A percentile compares a stretch with the other conserved stretches of the same genome.
phyloP scores from a whole-genome alignment of 1,140 invertebrate species.

The Heliconius hewitsoni region DNA sequence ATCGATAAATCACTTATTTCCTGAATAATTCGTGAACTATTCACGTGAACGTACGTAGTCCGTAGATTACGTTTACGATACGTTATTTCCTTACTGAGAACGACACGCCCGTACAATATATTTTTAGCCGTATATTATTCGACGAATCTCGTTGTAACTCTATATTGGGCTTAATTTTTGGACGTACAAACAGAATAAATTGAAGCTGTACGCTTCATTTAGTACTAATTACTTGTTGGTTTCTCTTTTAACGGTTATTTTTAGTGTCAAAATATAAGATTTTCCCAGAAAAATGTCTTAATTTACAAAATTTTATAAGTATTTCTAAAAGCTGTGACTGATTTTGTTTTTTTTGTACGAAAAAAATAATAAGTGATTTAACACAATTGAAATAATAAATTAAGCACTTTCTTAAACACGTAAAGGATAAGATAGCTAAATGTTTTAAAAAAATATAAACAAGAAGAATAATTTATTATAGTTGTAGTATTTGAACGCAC shows the following conservation, averaged over 20 bases:
- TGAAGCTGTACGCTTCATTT: conserved; percentile 1
- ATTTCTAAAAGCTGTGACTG: not conserved
- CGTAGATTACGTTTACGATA: not conserved
- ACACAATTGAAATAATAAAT: too few species aligned
- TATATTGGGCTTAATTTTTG: conserved; percentile 17
- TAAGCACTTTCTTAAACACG: too few species aligned
- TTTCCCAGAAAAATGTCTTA: not conserved
- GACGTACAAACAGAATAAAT: not conserved
- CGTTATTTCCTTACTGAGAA: conserved; percentile 33
- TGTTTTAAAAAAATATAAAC: too few species aligned
- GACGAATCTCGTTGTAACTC: conserved; percentile 11
- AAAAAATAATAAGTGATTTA: too few species aligned
- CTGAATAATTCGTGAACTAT: conserved; percentile 32
- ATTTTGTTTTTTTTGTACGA: too few species aligned
- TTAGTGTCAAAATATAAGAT: not conserved
- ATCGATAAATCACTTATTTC: conserved; percentile 32
- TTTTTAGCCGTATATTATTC: conserved; percentile 21
- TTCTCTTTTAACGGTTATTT: conserved; percentile 3
- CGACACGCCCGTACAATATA: conserved; percentile 9
- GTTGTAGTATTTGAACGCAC: too few species aligned
- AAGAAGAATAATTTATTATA: too few species aligned
- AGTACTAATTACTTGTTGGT: not conserved
- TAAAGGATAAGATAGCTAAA: too few species aligned
- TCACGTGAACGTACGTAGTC: conserved; percentile 21
- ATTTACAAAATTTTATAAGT: too few species aligned